Base-by-base conservation (phyloP, 2,113 vertebrate genomes). In the Galemys pyrenaicus region DNA sequence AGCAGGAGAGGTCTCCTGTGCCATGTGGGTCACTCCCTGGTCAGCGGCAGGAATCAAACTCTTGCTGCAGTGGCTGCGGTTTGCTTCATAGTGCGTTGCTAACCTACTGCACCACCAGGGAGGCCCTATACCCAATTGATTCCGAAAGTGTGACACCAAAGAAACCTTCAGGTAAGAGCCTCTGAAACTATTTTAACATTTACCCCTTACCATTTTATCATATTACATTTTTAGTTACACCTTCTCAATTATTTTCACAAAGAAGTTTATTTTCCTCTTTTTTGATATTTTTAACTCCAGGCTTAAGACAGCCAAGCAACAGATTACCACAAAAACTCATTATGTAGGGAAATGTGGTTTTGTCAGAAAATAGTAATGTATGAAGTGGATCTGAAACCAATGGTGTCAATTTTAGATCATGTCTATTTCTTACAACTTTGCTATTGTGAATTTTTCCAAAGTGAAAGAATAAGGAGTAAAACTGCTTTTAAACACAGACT, bases 241-340 rank as follows among this genome's bases (percentile, higher is more conserved):
- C 67, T 77, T 93, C 96, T 96, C 39, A 93, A 86, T 85, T 90
- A 74, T 44, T 96, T 94, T 96, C 58, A 94, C 94, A 44, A 92
- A 97, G 93, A 87, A 96, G 82, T 44, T 35, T 49, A 92, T 96
- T 91, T 82, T 79, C 78, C 2, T 97, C 96, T 97, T 83, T 83
- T 86, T 89, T 68, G 92, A 96, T 96, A 62, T 28, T 49, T 95
- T 96, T 95, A 97, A 92, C 92, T 96, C 89, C 77, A 97, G 91
- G 96, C 95, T 92, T 96, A 95, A 81, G 92, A 94, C 32, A 4
- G 65, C 82, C 91, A 97, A 97, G 75, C 94, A 4, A 0, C 97
- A 96, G 98, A 97, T 97, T 97, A 94, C 89, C 94, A 95, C 74
- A 86, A 96, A 97, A 95, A 74, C 96, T 98, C 93, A 85, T 98